Evolutionary conservation across 2,888 invertebrate genomes (phyloP).

Genomic region (Agrypnus murinus): DNA sequence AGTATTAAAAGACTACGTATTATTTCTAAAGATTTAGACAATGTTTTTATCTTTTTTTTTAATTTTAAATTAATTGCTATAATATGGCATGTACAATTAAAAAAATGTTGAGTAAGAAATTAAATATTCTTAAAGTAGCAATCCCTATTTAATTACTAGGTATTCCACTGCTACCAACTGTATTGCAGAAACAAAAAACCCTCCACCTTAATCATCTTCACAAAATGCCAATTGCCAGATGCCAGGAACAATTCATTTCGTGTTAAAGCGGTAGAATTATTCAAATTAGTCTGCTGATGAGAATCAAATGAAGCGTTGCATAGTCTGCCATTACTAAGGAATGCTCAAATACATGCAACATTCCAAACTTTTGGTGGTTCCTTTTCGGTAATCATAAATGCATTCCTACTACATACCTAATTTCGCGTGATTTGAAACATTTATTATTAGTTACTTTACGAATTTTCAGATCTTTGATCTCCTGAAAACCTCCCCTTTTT

Average conservation of each 20-base stretch:
- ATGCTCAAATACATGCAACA: slow-evolving; percentile 64
- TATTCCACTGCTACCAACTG: neutral
- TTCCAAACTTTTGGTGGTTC: slow-evolving; percentile 54
- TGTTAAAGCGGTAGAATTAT: slow-evolving; percentile 60
- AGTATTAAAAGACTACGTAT: no score
- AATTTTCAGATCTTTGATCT: slow-evolving; percentile 35
- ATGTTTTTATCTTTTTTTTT: no score
- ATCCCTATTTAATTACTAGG: slow-evolving; percentile 10
- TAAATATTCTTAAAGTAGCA: neutral
- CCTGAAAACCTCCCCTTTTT: no score
- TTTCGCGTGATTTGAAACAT: slow-evolving; percentile 59
- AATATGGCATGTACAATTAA: no score
- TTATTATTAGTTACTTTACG: slow-evolving; percentile 37
- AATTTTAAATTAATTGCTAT: no score
- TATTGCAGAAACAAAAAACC: neutral
- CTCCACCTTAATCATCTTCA: neutral
- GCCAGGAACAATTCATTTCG: slow-evolving; percentile 43
- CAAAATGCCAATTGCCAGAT: slow-evolving; percentile 32
- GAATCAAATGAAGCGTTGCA: slow-evolving; percentile 66
- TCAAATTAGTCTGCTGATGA: slow-evolving; percentile 66
- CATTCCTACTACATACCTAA: slow-evolving; percentile 38
- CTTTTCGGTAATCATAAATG: slow-evolving; percentile 38
- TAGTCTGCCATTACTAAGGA: slow-evolving; percentile 64
- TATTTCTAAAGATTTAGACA: no score
- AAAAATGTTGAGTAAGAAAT: neutral